These are phyloP conservation scores for Cylloceria caligata DNA, from an alignment of 2,888 invertebrate genomes.

Conservation along the genomic window DNA sequence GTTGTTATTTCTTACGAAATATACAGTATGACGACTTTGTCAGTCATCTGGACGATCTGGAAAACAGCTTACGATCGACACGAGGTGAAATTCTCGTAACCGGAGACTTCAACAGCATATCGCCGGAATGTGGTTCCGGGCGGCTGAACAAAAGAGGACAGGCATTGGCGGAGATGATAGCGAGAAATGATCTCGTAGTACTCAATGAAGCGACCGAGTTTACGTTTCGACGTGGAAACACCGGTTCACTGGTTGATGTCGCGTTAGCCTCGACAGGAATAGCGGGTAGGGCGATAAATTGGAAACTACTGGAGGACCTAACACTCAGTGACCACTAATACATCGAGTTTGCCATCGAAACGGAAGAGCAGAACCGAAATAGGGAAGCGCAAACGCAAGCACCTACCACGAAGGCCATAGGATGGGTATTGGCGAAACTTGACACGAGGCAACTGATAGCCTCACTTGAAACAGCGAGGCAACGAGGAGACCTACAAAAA, in stretches of 20 bases:
- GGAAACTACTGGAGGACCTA: slow-evolving; percentile 31
- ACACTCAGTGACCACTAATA: slow-evolving; percentile 47
- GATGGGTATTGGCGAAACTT: slow-evolving; percentile 15
- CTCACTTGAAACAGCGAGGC: too few relatives aligned
- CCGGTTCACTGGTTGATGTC: not conserved
- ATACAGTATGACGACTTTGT: not conserved
- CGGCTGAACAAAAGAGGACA: slow-evolving; percentile 36
- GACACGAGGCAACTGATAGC: not conserved
- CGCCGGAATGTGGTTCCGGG: slow-evolving; percentile 46
- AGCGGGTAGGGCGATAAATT: not conserved
- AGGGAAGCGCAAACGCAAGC: too few relatives aligned
- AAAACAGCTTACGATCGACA: slow-evolving; percentile 20
- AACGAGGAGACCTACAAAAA: too few relatives aligned
- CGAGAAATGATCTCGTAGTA: slow-evolving; percentile 25
- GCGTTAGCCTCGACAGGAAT: too few relatives aligned
- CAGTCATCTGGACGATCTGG: slow-evolving; percentile 41
- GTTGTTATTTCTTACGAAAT: slow-evolving; percentile 58
- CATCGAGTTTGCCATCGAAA: slow-evolving; percentile 7
- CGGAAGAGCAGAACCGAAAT: too few relatives aligned
- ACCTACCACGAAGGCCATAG: not conserved
- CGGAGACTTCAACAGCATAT: slow-evolving; percentile 50
- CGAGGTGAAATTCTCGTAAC: slow-evolving; percentile 23
- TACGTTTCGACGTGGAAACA: slow-evolving; percentile 29
- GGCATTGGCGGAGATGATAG: slow-evolving; percentile 44
- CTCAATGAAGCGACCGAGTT: slow-evolving; percentile 29